These are phyloP conservation scores for Agrotis segetum DNA, from an alignment of 2,888 invertebrate genomes.

Conservation along the genomic window DNA sequence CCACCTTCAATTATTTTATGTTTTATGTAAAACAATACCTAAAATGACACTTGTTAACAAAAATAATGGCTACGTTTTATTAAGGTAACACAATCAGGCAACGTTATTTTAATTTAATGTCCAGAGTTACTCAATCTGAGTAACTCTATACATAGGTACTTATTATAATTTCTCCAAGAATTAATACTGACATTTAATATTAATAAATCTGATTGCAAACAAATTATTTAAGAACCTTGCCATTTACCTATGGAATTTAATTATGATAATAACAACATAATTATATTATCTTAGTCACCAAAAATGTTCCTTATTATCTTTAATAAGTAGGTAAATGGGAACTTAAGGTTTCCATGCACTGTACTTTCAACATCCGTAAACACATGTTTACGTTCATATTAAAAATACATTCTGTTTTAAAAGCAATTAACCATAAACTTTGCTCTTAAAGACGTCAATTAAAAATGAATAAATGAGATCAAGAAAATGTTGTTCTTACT, in stretches of 20 bases:
- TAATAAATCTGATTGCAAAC: constrained; percentile 31
- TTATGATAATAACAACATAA: constrained; percentile 42
- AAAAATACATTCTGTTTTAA: constrained; percentile 35
- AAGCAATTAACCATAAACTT: constrained; percentile 23
- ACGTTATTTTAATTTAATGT: constrained; percentile 18
- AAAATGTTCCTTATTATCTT: constrained; percentile 51
- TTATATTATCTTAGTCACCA: constrained; percentile 53
- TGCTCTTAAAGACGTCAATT: constrained; percentile 12
- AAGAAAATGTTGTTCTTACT: constrained; percentile 1
- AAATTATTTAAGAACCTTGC: constrained; percentile 31
- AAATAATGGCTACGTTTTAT: too few species aligned
- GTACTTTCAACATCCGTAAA: constrained; percentile 51
- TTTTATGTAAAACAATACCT: not conserved
- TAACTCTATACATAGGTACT: not conserved
- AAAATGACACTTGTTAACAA: too few species aligned
- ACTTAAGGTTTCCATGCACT: constrained; percentile 29
- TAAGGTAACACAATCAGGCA: not conserved
- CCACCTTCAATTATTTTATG: not conserved
- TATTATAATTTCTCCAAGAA: constrained; percentile 19
- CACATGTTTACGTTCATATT: constrained; percentile 32
- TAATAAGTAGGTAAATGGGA: constrained; percentile 50
- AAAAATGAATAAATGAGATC: constrained; percentile 24
- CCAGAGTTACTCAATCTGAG: too few species aligned
- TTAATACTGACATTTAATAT: constrained; percentile 39
- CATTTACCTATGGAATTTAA: constrained; percentile 44